Evolutionary conservation across 2,888 invertebrate genomes (phyloP).

Genomic region (Limnephilus marmoratus): DNA sequence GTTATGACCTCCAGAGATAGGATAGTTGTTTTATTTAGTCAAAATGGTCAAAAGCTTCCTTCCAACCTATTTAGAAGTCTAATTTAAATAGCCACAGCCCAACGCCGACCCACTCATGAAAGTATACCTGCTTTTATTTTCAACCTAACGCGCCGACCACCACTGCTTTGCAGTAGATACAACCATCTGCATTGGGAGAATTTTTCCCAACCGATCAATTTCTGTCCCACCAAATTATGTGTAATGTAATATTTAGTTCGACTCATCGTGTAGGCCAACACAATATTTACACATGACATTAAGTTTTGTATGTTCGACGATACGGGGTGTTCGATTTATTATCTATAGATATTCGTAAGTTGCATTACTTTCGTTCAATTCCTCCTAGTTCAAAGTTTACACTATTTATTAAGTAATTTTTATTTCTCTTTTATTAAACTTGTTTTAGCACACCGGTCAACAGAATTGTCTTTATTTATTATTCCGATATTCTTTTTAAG

Average conservation of each 20-base stretch:
- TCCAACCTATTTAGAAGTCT: background rate
- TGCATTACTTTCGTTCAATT: too few relatives aligned
- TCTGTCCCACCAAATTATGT: background rate
- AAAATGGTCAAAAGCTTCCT: background rate
- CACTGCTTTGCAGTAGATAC: background rate
- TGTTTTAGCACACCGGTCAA: too few relatives aligned
- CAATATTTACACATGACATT: background rate
- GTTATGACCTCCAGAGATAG: background rate
- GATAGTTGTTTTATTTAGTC: background rate
- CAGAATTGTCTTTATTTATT: too few relatives aligned
- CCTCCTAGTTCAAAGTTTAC: too few relatives aligned
- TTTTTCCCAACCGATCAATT: background rate
- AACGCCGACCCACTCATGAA: background rate
- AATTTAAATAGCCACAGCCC: background rate
- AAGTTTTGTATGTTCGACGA: background rate
- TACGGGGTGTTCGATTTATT: background rate
- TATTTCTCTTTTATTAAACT: too few relatives aligned
- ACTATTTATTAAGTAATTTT: too few relatives aligned
- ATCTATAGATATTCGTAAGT: background rate
- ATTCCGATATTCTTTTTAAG: too few relatives aligned
- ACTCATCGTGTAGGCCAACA: background rate
- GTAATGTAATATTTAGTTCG: background rate
- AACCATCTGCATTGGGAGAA: background rate
- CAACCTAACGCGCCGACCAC: background rate
- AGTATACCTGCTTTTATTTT: background rate